Percentiles rank a stretch among this genome's conserved stretches.
Evolutionary conservation across 2,888 invertebrate genomes (phyloP).

Genomic region (Cancer borealis): DNA sequence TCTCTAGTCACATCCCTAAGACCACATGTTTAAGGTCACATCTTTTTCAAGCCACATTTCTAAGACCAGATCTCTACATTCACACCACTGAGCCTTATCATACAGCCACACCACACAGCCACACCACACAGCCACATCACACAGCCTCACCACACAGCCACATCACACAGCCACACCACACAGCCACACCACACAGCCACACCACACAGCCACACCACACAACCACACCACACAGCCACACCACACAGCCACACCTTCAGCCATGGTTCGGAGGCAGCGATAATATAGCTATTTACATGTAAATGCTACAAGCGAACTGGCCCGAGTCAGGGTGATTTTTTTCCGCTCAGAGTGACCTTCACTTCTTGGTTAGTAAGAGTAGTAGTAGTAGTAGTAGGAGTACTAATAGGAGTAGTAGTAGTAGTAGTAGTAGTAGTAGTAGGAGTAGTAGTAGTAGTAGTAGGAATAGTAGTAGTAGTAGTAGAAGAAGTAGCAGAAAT

Average conservation of each 20-base stretch:
- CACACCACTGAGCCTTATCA: neutral
- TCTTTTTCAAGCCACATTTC: no score
- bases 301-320: neutral
- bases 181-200: neutral
- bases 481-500: neutral
- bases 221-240: neutral
- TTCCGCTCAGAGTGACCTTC: neutral
- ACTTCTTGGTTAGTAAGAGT: neutral
- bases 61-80: no score
- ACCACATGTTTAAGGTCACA: no score
- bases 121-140: neutral
- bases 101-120: neutral
- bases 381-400: neutral
- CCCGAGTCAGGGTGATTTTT: neutral
- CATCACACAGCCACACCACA: neutral
- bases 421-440: neutral
- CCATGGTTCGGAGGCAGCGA: neutral
- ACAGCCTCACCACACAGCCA: neutral
- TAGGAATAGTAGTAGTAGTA: neutral
- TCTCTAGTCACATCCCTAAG: neutral
- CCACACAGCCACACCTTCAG: neutral
- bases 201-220: neutral
- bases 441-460: neutral
- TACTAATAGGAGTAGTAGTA: neutral
- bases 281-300: slow-evolving; percentile 26